Conservation (phyloP, 2,888 invertebrate species). For the Hipparchia sbordonii region DNA sequence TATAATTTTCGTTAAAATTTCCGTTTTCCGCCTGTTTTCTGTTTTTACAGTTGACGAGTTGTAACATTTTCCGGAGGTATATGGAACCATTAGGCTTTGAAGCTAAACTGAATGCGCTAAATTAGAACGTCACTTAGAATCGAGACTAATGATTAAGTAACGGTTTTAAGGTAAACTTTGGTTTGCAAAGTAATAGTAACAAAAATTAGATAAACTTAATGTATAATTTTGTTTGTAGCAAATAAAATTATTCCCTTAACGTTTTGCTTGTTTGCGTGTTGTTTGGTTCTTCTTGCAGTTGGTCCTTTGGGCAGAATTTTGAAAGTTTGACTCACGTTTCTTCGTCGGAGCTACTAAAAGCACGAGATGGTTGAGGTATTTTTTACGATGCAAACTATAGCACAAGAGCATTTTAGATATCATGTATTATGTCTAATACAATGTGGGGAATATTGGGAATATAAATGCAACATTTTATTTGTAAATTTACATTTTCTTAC, state of each 20-base stretch:
- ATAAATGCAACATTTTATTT: neutral
- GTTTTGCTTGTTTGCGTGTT: slow-evolving; percentile 10
- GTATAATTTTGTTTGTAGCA: neutral
- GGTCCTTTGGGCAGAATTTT: neutral
- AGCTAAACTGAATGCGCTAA: neutral
- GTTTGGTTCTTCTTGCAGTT: slow-evolving; percentile 14
- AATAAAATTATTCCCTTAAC: slow-evolving; percentile 7
- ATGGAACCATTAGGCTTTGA: neutral
- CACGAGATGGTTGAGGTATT: slow-evolving; percentile 7
- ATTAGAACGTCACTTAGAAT: neutral
- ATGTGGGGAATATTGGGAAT: neutral
- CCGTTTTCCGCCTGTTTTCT: neutral
- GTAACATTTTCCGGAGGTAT: neutral
- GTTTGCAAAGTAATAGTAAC: neutral
- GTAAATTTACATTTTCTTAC: neutral
- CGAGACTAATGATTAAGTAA: neutral
- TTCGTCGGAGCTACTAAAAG: neutral
- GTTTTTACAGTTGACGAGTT: slow-evolving; percentile 4
- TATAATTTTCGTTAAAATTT: neutral
- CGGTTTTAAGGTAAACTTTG: neutral
- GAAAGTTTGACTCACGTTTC: slow-evolving; percentile 5
- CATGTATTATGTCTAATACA: neutral
- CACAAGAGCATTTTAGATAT: neutral
- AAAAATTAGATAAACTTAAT: neutral
- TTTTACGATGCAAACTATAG: neutral